Evolutionary conservation across 2,797 vertebrate species (phyloP).

Genomic region (Silurus aristotelis): DNA sequence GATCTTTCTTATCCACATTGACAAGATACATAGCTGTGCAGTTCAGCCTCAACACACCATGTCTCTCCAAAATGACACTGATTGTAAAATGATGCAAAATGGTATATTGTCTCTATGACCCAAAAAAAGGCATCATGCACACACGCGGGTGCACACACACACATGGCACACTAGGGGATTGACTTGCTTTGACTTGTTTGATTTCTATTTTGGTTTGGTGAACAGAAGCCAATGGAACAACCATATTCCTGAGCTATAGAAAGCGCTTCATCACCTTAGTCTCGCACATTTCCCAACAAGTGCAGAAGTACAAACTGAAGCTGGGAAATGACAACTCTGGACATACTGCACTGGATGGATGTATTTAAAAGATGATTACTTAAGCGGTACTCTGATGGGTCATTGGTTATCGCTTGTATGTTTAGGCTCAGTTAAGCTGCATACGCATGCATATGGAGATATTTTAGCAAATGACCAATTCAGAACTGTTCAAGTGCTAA

Average conservation of each 20-base stretch:
- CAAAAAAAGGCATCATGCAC: constrained; percentile 51
- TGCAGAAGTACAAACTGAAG: constrained; percentile 3
- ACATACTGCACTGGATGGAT: background rate
- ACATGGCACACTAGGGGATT: constrained; percentile 45
- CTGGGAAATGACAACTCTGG: background rate
- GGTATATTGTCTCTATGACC: constrained; percentile 14
- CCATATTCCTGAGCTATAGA: constrained; percentile 63
- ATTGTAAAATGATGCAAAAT: constrained; percentile 21
- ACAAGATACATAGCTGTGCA: constrained; percentile 20
- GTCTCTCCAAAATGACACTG: background rate
- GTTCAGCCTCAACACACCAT: constrained; percentile 19
- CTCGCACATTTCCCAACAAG: background rate
- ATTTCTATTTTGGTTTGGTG: constrained; percentile 60
- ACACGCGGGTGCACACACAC: too few relatives aligned
- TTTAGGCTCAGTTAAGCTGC: background rate
- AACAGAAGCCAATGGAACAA: constrained; percentile 52
- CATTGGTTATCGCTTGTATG: background rate
- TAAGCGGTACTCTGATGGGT: background rate
- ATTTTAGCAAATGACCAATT: background rate
- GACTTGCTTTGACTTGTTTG: constrained; percentile 59
- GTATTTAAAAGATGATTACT: background rate
- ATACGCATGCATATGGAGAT: background rate
- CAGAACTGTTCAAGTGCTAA: too few relatives aligned
- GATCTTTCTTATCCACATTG: constrained; percentile 51
- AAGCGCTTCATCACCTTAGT: constrained; percentile 51